Evolutionary conservation across 2,797 vertebrate species (phyloP), one percentile per base, ranked within the genome.

Genomic region (Helicolenus hilgendorfi): DNA sequence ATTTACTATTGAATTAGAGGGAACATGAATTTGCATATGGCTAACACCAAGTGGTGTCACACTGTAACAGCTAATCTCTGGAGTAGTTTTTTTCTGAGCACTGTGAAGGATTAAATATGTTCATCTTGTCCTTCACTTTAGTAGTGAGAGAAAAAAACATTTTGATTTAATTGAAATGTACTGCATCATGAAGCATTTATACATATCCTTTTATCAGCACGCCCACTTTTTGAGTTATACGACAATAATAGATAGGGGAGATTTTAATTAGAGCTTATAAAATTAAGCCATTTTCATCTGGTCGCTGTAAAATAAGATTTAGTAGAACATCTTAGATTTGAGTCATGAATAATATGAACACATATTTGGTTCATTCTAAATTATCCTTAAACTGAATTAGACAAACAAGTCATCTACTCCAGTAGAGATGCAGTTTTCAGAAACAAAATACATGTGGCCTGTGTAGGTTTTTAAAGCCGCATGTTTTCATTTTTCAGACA

Each of bases 11-110:
- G 59, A 75, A 85, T 79, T 70, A 68, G 68, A 85, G 71, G 59
- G 72, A 88, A 71, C 72, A 77, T 88, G 29, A 69, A 89, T 87
- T 92, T 88, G 79, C 91, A 94, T 89, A 83, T 82, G 82, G 87
- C 58, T 27, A 83, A 81, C 69, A 79, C 58, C 59, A 76, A 89
- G 67, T 73, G 73, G 60, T 79, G 76, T 85, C 79, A 82, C 59
- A 20, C 63, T 71, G 36, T 75, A 81, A 49, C 9, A 77, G 77
- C 55, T 78, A 26, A 68, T 85, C 41, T 74, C 55, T 65, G 56
- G 58, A 63, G 72, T 26, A 79, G 74, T n/a, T n/a, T 79, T 84
- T 81, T 82, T 77, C 72, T 65, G n/a, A 85, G 78, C 7, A 1
- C 45, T 55, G 11, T 29, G 11, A 63, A 49, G 24, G 20, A 82